Base-by-base conservation (phyloP, 2,888 invertebrate species). In the Galerucella calmariensis region DNA sequence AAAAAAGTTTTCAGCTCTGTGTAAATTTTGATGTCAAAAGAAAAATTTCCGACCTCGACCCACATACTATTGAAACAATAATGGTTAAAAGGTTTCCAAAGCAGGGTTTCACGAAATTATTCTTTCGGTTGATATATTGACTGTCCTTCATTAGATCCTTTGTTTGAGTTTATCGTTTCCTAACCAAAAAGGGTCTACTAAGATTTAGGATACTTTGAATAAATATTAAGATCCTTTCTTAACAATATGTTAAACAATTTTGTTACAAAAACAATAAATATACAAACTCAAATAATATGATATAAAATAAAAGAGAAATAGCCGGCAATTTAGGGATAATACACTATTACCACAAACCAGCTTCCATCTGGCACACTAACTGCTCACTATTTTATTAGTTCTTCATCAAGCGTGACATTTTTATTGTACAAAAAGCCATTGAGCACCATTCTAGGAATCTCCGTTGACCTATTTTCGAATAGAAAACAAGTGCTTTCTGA, bases 401-500 rank as follows among this genome's bases (percentile, higher is more conserved):
- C 69, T 75, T 73, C 73, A 73, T 73, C 59, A 66, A 58, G 62
- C 41, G 56, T 75, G 75, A 73, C 75, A 72, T 63, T 75, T 75
- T 75, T 75, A 75, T 75, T 75, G 73, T 67, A 69, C 68, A 63
- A 20, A 44, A 72, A 53, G 67, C 35, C 67, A 70, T 70, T 53
- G 70, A 62, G 48, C 51, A 27, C 44, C 72, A 63, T 73, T 73
- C 72, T 67, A 16, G 48, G 72, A 67, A 75, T 63, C 67, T 73
- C 72, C 48, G 61, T 61, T 73, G 73, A 75, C 73, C 75, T 51
- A 75, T 73, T 73, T 74, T 73, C 73, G 46, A 65, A 67, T 73
- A 67, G 67, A 72, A 72, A 73, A 56, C 75, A 75, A 75, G 73
- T 75, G 62, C 69, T 67, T 70, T 70, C 75, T 70, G 73, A 73